Base-by-base conservation (phyloP, 2,888 invertebrate species). In the Xiphydria camelus region DNA sequence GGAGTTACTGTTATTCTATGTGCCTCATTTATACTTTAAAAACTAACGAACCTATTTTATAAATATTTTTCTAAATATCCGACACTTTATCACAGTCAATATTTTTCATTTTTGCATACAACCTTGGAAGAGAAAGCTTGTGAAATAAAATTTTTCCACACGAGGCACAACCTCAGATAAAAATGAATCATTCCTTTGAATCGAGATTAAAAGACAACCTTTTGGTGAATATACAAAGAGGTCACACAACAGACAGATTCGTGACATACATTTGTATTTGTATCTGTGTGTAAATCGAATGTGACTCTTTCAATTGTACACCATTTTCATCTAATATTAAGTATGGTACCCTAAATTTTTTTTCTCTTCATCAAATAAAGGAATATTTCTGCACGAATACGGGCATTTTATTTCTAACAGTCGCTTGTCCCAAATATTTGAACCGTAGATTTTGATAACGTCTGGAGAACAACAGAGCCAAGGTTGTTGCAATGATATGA, bases 381-480 rank as follows among this genome's bases (percentile, higher is more conserved):
- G 49, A 37, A 26, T 41, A 21, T 49, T 45, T 19, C 26, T 25
- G 20, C n/a, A n/a, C n/a, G n/a, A n/a, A n/a, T n/a, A n/a, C n/a
- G n/a, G n/a, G n/a, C n/a, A n/a, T n/a, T n/a, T 46, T 17, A 57
- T 53, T 39, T 55, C 55, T n/a, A 55, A 20, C n/a, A 55, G 12
- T 32, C 26, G 43, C 42, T 57, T 57, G 22, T 53, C 36, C 47
- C 49, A 57, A 46, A 49, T 46, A 39, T 51, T 45, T 25, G 29
- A 7, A 10, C 55, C 57, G 17, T 47, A 46, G 4, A 38, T 26
- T 7, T 49, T 2, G 41, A 57, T 45, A 20, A 36, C 55, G 44
- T 55, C 55, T 12, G 55, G 55, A 21, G 48, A 51, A 36, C 53
- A 57, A 31, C 47, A 25, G n/a, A 57, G 37, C 53, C 55, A 55